phyloP scores from a whole-genome alignment of 2,797 vertebrate genomes.

The Brachymystax lenok region DNA sequence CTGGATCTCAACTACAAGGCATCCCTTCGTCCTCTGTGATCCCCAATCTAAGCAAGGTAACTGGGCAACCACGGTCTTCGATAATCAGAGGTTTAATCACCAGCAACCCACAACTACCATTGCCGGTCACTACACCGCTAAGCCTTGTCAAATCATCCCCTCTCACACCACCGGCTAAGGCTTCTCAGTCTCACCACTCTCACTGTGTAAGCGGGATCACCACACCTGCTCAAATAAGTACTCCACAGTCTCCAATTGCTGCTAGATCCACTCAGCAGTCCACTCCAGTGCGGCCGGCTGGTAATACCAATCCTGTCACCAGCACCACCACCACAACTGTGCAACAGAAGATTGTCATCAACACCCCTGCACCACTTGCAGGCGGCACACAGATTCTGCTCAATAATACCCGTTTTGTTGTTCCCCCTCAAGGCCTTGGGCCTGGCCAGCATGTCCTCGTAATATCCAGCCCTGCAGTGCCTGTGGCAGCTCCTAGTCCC shows the following conservation, averaged over 20 bases:
- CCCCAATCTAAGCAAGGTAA: constrained; percentile 24
- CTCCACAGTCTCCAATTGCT: not conserved
- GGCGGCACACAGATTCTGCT: constrained; percentile 95
- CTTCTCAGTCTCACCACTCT: constrained; percentile 15
- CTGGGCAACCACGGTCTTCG: constrained; percentile 30
- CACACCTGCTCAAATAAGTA: not conserved
- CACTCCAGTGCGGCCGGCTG: constrained; percentile 13
- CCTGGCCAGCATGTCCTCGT: constrained; percentile 92
- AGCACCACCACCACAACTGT: constrained; percentile 71
- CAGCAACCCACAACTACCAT: constrained; percentile 26
- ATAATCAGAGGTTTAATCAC: constrained; percentile 32
- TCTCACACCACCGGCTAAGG: constrained; percentile 33
- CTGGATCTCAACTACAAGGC: constrained; percentile 72
- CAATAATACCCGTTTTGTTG: constrained; percentile 88
- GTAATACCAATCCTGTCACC: constrained; percentile 28
- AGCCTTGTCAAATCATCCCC: constrained; percentile 46
- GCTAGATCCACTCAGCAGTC: not conserved
- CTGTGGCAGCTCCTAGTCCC: constrained; percentile 50
- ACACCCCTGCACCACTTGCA: constrained; percentile 86
- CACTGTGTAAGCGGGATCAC: not conserved
- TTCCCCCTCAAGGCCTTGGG: constrained; percentile 92
- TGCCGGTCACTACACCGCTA: constrained; percentile 7
- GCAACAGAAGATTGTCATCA: constrained; percentile 93
- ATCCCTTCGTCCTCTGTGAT: constrained; percentile 64
- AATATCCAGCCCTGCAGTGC: constrained; percentile 74